Conservation (phyloP, 2,797 vertebrate species). For the Hemibagrus guttatus region DNA sequence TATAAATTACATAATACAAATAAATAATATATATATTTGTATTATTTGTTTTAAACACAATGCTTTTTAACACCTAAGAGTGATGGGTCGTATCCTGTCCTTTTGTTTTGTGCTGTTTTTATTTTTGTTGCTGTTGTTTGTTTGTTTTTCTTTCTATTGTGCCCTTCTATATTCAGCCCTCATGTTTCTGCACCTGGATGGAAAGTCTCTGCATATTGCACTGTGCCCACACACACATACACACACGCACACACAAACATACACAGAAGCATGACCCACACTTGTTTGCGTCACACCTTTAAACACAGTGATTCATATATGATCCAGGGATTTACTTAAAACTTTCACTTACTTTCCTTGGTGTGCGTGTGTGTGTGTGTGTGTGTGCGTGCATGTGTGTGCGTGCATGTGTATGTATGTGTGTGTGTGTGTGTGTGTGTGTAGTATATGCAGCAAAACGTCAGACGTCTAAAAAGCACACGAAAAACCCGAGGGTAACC, state of each 20-base stretch:
- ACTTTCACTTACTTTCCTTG: neutral
- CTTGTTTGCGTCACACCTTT: conserved; percentile 18
- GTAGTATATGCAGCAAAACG: neutral
- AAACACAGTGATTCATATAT: conserved; percentile 28
- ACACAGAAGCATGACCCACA: conserved; percentile 11
- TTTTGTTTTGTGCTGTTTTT: neutral
- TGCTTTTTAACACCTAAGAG: neutral
- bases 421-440: conserved; percentile 40
- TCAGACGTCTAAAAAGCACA: conserved; percentile 47
- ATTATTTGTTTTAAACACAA: neutral
- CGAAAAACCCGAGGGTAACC: conserved; percentile 62
- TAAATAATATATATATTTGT: no score
- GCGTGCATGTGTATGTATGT: conserved; percentile 38
- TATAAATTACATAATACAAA: no score
- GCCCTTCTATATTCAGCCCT: conserved; percentile 28
- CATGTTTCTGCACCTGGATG: conserved; percentile 44
- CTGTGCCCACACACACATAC: conserved; percentile 38
- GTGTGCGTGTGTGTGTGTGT: conserved; percentile 37
- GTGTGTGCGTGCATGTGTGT: conserved; percentile 40
- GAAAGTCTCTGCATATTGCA: conserved; percentile 38
- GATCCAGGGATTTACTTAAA: neutral
- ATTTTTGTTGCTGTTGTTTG: no score
- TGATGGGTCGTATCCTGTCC: neutral
- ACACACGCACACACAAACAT: neutral
- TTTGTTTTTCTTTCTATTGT: neutral